Base-by-base conservation (phyloP, 2,113 vertebrate genomes). In the Drymodes brunneopygia region DNA sequence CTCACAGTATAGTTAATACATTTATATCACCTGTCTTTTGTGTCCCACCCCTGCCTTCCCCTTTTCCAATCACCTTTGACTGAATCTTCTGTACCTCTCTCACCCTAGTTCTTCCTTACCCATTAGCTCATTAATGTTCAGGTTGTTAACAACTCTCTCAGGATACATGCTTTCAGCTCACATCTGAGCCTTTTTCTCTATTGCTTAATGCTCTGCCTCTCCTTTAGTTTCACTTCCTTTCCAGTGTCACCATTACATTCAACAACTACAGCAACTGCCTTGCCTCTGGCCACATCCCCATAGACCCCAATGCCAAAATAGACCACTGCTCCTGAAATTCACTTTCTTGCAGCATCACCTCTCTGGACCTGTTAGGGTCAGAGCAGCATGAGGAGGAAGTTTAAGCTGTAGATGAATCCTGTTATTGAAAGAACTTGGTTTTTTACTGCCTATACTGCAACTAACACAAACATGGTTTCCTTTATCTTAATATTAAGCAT, bases 341-440 rank as follows among this genome's bases (percentile, higher is more conserved):
- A 60, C 4, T 40, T 51, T 60, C 48, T 33, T 42, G 21, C 24
- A 80, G 11, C 22, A 53, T 13, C 4, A 17, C 3, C 7, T 15
- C 12, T 15, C 47, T 58, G 12, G 15, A 10, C 12, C 44, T 80
- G 44, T 29, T 23, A 60, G 23, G 3, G 18, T n/a, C 42, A 66
- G 33, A 1, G 1, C 29, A 42, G 10, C 9, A 7, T 23, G 22
- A 73, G 8, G 10, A 87, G 2, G 35, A 3, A 10, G 16, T 9
- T 42, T 33, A 74, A 21, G 24, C 51, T 58, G 23, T 23, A 85
- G 17, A 20, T 29, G 5, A 87, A 31, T 21, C 17, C 42, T 65
- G 7, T 22, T 70, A 70, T 1, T 24, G 21, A 17, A 61, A 78
- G 23, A 12, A 77, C 2, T 18, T 31, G 4, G 3, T 10, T 50